These are phyloP conservation scores for Ondatra zibethicus DNA, from an alignment of 2,113 vertebrate genomes.

Conservation along the genomic window DNA sequence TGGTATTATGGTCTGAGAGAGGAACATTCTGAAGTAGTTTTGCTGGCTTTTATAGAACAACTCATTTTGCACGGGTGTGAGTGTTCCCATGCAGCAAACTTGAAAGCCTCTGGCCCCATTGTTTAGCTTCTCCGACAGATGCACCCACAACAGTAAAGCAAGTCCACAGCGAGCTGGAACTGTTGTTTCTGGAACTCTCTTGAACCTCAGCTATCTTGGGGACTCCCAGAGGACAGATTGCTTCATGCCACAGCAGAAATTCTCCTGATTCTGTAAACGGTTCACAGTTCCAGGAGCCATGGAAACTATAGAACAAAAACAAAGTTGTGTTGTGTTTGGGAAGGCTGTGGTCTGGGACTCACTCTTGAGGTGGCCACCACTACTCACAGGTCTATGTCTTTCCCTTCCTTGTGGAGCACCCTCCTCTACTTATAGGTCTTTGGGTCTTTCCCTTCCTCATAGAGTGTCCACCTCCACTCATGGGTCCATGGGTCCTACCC, in stretches of 20 bases:
- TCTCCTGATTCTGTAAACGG: slow-evolving; percentile 71
- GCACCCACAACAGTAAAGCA: slow-evolving; percentile 66
- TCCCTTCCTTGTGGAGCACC: neutral
- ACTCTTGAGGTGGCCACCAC: neutral
- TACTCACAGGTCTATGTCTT: neutral
- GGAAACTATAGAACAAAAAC: slow-evolving; percentile 32
- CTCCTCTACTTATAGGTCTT: too few species aligned
- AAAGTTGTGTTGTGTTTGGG: slow-evolving; percentile 52
- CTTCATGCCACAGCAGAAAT: slow-evolving; percentile 71
- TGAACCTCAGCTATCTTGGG: slow-evolving; percentile 60
- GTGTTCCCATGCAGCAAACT: slow-evolving; percentile 34
- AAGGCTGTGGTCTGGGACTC: neutral
- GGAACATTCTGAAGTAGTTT: slow-evolving; percentile 8
- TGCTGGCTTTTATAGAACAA: slow-evolving; percentile 3
- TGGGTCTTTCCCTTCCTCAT: neutral
- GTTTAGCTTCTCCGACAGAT: slow-evolving; percentile 54
- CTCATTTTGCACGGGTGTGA: neutral
- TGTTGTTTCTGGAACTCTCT: slow-evolving; percentile 73
- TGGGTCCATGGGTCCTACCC: neutral
- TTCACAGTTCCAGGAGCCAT: slow-evolving; percentile 60
- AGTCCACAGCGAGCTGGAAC: neutral
- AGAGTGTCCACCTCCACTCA: neutral
- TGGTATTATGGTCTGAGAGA: neutral
- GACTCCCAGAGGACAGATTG: slow-evolving; percentile 75
- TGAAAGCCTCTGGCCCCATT: neutral